phyloP scores from a whole-genome alignment of 2,888 invertebrate genomes.

The Hirtodrosophila trivittata region DNA sequence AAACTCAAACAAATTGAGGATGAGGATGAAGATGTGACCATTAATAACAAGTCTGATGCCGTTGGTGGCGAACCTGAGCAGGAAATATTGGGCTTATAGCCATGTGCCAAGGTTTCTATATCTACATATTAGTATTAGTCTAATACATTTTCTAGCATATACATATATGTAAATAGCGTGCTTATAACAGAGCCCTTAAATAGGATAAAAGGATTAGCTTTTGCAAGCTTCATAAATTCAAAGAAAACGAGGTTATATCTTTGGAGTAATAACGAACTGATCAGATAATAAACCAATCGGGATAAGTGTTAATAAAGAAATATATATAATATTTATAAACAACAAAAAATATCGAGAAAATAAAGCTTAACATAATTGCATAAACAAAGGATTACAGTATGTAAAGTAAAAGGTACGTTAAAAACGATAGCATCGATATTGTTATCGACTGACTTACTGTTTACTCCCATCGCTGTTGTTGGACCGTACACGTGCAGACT shows the following conservation, averaged over 20 bases:
- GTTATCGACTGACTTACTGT: too few species aligned
- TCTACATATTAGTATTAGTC: slow-evolving; percentile 36
- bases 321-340: background rate
- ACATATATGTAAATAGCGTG: slow-evolving; percentile 23
- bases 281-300: background rate
- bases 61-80: slow-evolving; percentile 60
- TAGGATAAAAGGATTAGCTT: background rate
- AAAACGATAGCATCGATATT: too few species aligned
- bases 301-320: slow-evolving; percentile 4
- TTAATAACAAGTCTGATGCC: slow-evolving; percentile 64
- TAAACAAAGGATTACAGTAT: too few species aligned
- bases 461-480: too few species aligned
- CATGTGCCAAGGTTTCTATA: slow-evolving; percentile 63
- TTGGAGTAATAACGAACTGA: too few species aligned
- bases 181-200: slow-evolving; percentile 3
- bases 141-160: background rate
- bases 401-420: too few species aligned
- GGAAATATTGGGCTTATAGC: slow-evolving; percentile 70
- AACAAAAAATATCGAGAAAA: background rate
- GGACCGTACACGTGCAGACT: too few species aligned
- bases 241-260: slow-evolving; percentile 1
- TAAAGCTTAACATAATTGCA: background rate
- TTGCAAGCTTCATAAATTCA: too few species aligned
- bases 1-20: slow-evolving; percentile 46
- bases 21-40: slow-evolving; percentile 21